phyloP scores from a whole-genome alignment of 2,888 invertebrate genomes.

The Eubasilissa splendida region DNA sequence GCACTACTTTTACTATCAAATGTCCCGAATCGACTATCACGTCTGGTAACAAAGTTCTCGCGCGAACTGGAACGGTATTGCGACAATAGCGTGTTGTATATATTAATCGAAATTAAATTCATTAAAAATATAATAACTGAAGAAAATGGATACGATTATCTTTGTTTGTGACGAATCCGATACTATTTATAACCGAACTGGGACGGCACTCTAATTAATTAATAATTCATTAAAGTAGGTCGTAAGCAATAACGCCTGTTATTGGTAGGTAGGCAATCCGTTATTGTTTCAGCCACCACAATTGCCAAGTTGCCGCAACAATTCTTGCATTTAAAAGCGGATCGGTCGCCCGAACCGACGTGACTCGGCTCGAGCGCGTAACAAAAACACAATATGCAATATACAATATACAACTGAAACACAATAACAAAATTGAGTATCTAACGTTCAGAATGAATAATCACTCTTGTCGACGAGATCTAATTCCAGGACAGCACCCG shows the following conservation, averaged over 20 bases:
- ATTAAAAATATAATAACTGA: background rate
- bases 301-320: slow-evolving; percentile 4
- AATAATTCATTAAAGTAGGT: slow-evolving; percentile 10
- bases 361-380: too few species aligned
- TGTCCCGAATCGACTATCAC: too few species aligned
- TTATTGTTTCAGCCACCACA: slow-evolving; percentile 9
- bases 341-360: background rate
- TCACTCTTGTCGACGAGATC: too few species aligned
- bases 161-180: background rate
- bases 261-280: slow-evolving; percentile 17
- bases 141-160: background rate
- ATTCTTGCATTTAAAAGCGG: slow-evolving; percentile 17
- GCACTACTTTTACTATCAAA: too few species aligned
- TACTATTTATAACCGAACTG: background rate
- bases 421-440: too few species aligned
- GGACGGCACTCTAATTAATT: background rate
- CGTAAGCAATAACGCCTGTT: slow-evolving; percentile 19
- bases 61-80: too few species aligned
- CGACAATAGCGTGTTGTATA: too few species aligned
- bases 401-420: too few species aligned
- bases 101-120: background rate
- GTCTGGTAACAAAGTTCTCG: too few species aligned
- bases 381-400: too few species aligned
- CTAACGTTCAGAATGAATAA: too few species aligned
- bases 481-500: too few species aligned